phyloP scores from a whole-genome alignment of 2,797 vertebrate species.

The Lophius americanus region DNA sequence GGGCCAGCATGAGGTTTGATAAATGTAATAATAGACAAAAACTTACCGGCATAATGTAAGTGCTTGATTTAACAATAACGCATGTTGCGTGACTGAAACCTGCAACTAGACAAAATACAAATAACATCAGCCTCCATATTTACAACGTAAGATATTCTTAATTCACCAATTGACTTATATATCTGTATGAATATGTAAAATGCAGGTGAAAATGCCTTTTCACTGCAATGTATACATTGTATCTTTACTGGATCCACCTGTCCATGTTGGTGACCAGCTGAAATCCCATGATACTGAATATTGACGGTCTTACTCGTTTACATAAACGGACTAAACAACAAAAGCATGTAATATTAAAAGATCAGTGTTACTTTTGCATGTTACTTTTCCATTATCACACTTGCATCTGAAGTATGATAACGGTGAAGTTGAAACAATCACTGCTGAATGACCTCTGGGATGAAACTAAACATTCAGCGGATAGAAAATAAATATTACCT shows the following conservation, averaged over 20 bases:
- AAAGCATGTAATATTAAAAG: too few relatives aligned
- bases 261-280: too few relatives aligned
- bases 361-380: too few relatives aligned
- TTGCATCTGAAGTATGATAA: not conserved
- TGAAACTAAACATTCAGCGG: not conserved
- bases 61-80: slow-evolving; percentile 36
- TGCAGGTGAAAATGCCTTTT: too few relatives aligned
- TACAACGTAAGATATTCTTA: not conserved
- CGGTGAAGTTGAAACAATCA: not conserved
- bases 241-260: too few relatives aligned
- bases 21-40: not conserved
- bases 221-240: too few relatives aligned
- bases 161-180: too few relatives aligned
- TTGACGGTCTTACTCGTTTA: too few relatives aligned
- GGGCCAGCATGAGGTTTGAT: not conserved
- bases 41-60: slow-evolving; percentile 59
- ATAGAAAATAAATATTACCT: slow-evolving; percentile 39
- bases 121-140: not conserved
- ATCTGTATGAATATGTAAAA: too few relatives aligned
- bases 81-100: slow-evolving; percentile 55
- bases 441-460: slow-evolving; percentile 46
- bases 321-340: too few relatives aligned
- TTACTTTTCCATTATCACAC: too few relatives aligned
- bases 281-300: too few relatives aligned
- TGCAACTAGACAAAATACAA: slow-evolving; percentile 46